Evolutionary conservation across 2,888 invertebrate genomes (phyloP).

Genomic region (Coenonympha glycerion): DNA sequence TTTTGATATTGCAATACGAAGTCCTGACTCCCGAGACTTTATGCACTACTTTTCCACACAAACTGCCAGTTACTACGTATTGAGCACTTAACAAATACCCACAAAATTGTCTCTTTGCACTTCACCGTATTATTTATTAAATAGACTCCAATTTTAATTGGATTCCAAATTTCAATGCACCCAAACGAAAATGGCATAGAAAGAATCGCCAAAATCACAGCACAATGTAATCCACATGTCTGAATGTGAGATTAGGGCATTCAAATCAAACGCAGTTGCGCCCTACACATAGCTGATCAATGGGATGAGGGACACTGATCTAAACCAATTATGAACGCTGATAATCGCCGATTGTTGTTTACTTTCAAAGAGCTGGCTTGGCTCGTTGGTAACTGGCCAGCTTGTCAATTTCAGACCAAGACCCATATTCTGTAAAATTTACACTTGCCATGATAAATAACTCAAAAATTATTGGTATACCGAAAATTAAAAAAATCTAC

Average conservation of each 20-base stretch:
- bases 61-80: too few relatives aligned
- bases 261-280: slow-evolving; percentile 49
- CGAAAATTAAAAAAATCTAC: too few relatives aligned
- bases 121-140: too few relatives aligned
- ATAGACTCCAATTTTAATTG: background rate
- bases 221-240: slow-evolving; percentile 20
- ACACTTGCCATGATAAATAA: too few relatives aligned
- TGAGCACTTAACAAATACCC: too few relatives aligned
- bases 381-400: background rate
- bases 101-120: too few relatives aligned
- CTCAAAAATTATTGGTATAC: too few relatives aligned
- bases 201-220: background rate
- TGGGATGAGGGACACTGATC: slow-evolving; percentile 40
- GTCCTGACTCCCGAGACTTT: too few relatives aligned
- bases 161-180: background rate
- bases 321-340: slow-evolving; percentile 67
- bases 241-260: slow-evolving; percentile 39
- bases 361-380: slow-evolving; percentile 35
- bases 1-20: too few relatives aligned
- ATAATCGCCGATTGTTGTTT: slow-evolving; percentile 56
- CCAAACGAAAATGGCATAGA: background rate
- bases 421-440: too few relatives aligned
- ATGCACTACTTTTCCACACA: too few relatives aligned
- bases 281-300: slow-evolving; percentile 23
- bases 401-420: too few relatives aligned